Conservation (phyloP, 2,888 invertebrate species). For the Drosophila merina region DNA sequence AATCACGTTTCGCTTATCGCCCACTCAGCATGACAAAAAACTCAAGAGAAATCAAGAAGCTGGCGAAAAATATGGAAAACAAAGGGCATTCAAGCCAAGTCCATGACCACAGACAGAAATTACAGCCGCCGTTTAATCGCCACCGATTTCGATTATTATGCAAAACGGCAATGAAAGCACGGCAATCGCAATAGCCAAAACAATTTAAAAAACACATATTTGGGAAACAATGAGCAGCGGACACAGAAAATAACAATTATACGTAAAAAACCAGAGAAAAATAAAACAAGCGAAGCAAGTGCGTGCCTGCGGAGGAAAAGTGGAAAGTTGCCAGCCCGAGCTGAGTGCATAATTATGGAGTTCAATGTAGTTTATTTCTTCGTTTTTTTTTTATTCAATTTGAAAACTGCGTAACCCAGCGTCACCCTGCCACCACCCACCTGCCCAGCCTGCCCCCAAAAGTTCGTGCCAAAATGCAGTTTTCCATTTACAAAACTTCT, state of each 20-base stretch:
- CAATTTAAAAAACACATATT: slow-evolving; percentile 44
- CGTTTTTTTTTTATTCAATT: background rate
- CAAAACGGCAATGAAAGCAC: slow-evolving; percentile 48
- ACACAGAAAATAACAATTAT: slow-evolving; percentile 4
- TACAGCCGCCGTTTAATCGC: slow-evolving; percentile 26
- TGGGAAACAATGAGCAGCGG: slow-evolving; percentile 51
- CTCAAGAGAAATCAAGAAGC: background rate
- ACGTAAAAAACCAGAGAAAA: slow-evolving; percentile 13
- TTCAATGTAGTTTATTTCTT: slow-evolving; percentile 28
- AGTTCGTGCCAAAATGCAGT: slow-evolving; percentile 69
- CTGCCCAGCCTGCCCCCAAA: background rate
- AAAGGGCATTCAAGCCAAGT: slow-evolving; percentile 27
- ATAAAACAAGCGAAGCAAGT: slow-evolving; percentile 39
- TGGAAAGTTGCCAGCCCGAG: slow-evolving; percentile 40
- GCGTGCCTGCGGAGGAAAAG: slow-evolving; percentile 69
- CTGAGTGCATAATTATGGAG: slow-evolving; percentile 69
- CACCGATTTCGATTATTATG: slow-evolving; percentile 53
- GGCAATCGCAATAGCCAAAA: background rate
- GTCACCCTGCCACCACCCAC: background rate
- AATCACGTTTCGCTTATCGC: slow-evolving; percentile 56
- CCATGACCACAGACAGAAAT: slow-evolving; percentile 54
- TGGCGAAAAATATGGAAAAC: slow-evolving; percentile 31
- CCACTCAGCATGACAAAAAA: slow-evolving; percentile 16
- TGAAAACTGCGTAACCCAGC: slow-evolving; percentile 57
- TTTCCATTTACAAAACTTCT: slow-evolving; percentile 38